Conservation (phyloP, 2,797 vertebrate species). For the Tragelaphus oryx region DNA sequence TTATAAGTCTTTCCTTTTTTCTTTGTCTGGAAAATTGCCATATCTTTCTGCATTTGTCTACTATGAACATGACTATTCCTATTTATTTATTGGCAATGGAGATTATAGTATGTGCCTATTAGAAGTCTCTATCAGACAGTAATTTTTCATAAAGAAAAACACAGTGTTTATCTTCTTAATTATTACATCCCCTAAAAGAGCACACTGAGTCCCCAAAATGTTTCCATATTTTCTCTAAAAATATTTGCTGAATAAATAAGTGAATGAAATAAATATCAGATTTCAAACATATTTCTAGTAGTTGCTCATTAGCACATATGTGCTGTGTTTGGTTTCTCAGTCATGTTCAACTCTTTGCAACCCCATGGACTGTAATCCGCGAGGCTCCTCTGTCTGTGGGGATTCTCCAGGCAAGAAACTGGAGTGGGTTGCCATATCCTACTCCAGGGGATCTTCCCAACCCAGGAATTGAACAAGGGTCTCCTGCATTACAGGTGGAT, state of each 20-base stretch:
- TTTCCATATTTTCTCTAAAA: background rate
- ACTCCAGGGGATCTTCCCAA: background rate
- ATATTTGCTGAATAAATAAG: background rate
- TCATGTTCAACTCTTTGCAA: background rate
- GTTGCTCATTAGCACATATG: background rate
- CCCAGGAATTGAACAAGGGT: background rate
- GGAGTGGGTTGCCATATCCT: background rate
- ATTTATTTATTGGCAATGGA: background rate
- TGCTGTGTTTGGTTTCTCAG: background rate
- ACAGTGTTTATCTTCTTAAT: background rate
- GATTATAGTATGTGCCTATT: background rate
- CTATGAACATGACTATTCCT: background rate
- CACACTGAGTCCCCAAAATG: background rate
- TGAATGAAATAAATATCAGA: background rate
- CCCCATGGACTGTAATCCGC: fast-evolving
- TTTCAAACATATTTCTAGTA: background rate
- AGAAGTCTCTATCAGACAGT: background rate
- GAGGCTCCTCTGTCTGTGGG: background rate
- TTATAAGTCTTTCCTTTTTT: background rate
- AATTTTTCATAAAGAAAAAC: background rate
- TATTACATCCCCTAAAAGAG: background rate
- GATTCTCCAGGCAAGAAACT: background rate
- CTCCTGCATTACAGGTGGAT: background rate
- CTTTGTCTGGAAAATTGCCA: background rate
- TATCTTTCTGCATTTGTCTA: background rate